Percentiles rank a stretch among this genome's conserved stretches.
These are phyloP conservation scores for Pristis pectinata DNA, from an alignment of 2,797 vertebrate species.

Conservation along the genomic window DNA sequence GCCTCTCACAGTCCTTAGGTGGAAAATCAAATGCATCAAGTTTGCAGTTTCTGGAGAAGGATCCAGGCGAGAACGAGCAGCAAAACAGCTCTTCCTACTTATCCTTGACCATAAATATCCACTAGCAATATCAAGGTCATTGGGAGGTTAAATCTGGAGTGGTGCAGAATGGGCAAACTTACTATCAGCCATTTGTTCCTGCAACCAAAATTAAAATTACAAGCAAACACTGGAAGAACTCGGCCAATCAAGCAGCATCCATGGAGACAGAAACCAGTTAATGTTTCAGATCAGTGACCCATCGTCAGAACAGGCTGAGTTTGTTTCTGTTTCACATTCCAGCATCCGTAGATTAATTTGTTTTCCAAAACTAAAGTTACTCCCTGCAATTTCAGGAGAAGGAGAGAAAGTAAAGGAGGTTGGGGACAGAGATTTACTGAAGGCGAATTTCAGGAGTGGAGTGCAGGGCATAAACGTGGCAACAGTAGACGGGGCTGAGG, in stretches of 20 bases:
- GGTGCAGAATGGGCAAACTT: neutral
- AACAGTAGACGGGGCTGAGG: no score
- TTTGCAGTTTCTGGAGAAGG: neutral
- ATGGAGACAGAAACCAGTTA: no score
- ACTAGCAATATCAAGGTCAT: neutral
- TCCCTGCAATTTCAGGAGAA: neutral
- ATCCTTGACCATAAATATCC: neutral
- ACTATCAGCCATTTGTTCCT: neutral
- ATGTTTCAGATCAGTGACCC: no score
- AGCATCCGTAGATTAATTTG: no score
- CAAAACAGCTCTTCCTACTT: neutral
- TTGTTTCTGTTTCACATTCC: no score
- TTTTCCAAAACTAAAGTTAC: no score
- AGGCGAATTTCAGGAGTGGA: no score
- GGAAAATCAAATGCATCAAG: neutral
- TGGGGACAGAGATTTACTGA: no score
- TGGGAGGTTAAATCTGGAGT: neutral
- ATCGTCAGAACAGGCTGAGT: no score
- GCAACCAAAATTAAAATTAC: neutral
- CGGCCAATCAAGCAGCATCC: no score
- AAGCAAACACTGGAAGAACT: no score
- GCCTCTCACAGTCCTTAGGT: neutral
- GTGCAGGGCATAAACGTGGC: no score
- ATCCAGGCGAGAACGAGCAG: neutral
- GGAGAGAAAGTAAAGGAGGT: neutral